These are phyloP conservation scores for Peromyscus melanophrys DNA, from an alignment of 2,797 vertebrate genomes.

Conservation along the genomic window DNA sequence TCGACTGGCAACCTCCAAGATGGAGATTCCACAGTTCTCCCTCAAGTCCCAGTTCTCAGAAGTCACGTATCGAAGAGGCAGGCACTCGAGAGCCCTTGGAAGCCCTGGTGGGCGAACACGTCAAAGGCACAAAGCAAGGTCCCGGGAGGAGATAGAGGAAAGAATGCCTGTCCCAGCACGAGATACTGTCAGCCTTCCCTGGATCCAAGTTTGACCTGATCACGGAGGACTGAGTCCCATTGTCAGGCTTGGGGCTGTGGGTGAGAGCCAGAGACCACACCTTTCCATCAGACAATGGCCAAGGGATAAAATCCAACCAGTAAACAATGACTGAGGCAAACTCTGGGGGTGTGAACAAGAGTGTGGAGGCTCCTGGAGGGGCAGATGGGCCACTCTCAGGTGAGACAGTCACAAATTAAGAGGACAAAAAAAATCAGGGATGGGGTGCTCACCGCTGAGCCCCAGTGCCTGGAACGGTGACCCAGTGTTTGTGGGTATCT, in stretches of 20 bases:
- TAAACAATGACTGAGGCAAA: not conserved
- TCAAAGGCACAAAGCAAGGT: not conserved
- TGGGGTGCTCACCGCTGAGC: not conserved
- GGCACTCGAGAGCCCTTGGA: not conserved
- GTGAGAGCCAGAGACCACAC: not conserved
- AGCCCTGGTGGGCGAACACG: not conserved
- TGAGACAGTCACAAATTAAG: not conserved
- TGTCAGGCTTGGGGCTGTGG: not conserved
- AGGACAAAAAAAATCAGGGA: not conserved
- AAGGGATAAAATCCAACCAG: not conserved
- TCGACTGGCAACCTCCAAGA: not conserved
- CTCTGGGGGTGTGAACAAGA: not conserved
- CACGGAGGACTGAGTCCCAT: not conserved
- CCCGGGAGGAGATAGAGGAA: not conserved
- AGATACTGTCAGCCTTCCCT: not conserved
- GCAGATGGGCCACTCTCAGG: not conserved
- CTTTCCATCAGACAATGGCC: constrained; percentile 38
- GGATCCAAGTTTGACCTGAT: not conserved
- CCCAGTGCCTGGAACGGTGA: not conserved
- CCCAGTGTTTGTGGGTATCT: not conserved
- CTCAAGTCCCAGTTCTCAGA: not conserved
- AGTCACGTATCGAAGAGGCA: not conserved
- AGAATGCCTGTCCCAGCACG: not conserved
- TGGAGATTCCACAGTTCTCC: not conserved
- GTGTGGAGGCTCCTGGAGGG: not conserved